phyloP scores from a whole-genome alignment of 2,888 invertebrate genomes.

The Dinocampus coccinellae region DNA sequence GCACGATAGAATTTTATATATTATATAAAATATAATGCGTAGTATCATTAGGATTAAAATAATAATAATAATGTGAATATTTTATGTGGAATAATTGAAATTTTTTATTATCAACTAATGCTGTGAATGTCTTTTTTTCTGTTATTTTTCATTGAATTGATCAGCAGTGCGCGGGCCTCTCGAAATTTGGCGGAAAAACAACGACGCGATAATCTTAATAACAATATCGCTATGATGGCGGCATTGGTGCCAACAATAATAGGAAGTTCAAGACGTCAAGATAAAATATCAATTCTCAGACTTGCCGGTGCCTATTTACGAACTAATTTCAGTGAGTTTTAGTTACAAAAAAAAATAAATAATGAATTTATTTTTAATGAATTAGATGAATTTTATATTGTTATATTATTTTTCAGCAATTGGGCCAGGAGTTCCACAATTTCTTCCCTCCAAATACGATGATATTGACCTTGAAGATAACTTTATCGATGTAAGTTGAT shows the following conservation, averaged over 20 bases:
- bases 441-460: constrained; percentile 57
- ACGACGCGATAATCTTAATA: constrained; percentile 89
- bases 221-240: constrained; percentile 85
- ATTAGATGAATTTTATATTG: constrained; percentile 44
- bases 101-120: background rate
- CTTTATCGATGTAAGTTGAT: constrained; percentile 66
- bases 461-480: constrained; percentile 65
- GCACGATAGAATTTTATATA: background rate
- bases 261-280: constrained; percentile 85
- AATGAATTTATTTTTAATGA: constrained; percentile 5
- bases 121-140: background rate
- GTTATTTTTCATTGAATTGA: constrained; percentile 46
- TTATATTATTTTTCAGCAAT: constrained; percentile 61
- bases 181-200: constrained; percentile 93
- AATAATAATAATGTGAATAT: background rate
- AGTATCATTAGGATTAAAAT: background rate
- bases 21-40: background rate
- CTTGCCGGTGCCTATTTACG: constrained; percentile 89
- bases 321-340: constrained; percentile 77
- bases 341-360: background rate
- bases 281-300: constrained; percentile 91
- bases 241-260: constrained; percentile 87
- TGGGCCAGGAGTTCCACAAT: constrained; percentile 50
- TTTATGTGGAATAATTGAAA: background rate
- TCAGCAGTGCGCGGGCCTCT: constrained; percentile 82